Conservation (phyloP, 1,140 invertebrate species). For the Drosophila punjabiensis region DNA sequence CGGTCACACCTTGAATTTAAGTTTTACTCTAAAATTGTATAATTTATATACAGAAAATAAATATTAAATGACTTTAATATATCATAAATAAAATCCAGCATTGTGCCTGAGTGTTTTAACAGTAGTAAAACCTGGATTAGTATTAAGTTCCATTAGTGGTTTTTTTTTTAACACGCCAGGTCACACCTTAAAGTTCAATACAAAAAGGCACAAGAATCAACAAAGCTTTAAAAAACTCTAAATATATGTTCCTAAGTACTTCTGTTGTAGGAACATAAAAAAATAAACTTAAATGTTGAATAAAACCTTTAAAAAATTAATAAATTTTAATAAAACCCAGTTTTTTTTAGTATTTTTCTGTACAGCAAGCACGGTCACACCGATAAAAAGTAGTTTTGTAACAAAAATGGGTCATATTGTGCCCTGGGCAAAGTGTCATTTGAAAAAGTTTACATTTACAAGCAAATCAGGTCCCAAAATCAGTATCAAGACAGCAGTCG, state of each 20-base stretch:
- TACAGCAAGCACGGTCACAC: not conserved
- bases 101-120: no score
- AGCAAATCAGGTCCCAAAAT: not conserved
- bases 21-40: no score
- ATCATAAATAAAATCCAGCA: no score
- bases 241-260: not conserved
- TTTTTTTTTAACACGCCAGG: no score
- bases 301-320: not conserved
- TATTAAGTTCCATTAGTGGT: no score
- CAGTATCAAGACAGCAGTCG: not conserved
- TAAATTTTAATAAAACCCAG: not conserved
- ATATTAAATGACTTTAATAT: no score
- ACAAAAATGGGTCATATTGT: not conserved
- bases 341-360: no score
- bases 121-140: no score
- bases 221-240: not conserved
- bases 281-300: not conserved
- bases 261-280: not conserved
- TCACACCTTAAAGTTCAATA: not conserved
- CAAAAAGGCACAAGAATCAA: not conserved
- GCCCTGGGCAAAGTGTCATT: not conserved
- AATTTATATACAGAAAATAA: no score
- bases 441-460: not conserved
- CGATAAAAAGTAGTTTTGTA: not conserved
- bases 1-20: not conserved